Evolutionary conservation across 2,888 invertebrate species (phyloP).

Genomic region (Drosophila mettleri): DNA sequence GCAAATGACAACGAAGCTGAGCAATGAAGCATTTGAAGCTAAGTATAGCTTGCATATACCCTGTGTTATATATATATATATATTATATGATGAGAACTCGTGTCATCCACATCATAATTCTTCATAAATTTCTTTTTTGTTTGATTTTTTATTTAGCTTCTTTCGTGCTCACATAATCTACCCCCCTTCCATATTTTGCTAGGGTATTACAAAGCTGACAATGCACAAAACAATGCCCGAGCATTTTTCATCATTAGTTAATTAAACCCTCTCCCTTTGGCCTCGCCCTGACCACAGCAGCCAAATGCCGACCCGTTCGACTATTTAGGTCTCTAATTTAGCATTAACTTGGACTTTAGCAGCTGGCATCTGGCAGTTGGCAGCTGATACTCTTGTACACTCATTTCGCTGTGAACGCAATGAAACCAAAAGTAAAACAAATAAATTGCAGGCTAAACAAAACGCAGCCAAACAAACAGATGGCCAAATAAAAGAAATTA

Average conservation of each 20-base stretch:
- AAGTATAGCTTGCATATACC: background rate
- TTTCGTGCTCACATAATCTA: background rate
- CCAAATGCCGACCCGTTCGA: background rate
- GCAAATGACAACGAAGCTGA: constrained; percentile 25
- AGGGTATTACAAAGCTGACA: constrained; percentile 19
- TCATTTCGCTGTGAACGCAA: constrained; percentile 18
- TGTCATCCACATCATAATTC: no score
- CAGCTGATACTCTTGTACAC: constrained; percentile 27
- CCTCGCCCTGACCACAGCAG: background rate
- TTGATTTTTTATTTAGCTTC: background rate
- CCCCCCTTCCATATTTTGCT: fast-evolving
- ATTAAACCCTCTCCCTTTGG: constrained; percentile 45
- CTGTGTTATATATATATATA: background rate
- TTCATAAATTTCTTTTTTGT: background rate
- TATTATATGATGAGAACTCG: no score
- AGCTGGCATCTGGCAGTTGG: constrained; percentile 38
- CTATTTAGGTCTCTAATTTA: constrained; percentile 55
- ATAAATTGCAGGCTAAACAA: constrained; percentile 69
- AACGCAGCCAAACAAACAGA: constrained; percentile 32
- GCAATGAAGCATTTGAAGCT: no score
- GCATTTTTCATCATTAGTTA: constrained; percentile 77
- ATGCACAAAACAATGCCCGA: constrained; percentile 8
- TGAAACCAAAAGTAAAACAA: constrained; percentile 73
- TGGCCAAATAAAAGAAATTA: constrained; percentile 75
- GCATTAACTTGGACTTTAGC: constrained; percentile 75